phyloP scores from a whole-genome alignment of 2,113 vertebrate species.

The Zapus hudsonius region DNA sequence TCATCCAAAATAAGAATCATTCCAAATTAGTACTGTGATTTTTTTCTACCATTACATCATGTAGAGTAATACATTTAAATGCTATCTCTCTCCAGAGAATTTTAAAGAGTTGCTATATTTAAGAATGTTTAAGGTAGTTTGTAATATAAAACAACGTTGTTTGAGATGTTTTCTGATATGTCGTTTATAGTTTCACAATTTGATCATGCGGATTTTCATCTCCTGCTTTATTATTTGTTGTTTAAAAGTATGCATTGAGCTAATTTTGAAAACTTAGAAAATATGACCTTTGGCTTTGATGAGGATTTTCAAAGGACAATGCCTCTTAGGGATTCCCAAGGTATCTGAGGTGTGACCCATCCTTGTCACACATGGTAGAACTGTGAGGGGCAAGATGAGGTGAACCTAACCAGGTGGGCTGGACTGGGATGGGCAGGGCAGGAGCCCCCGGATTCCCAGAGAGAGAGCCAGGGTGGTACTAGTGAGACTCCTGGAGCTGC shows the following conservation, averaged over 20 bases:
- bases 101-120: not conserved
- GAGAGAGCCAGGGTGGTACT: rapidly evolving
- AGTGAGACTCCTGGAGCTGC: rapidly evolving
- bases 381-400: not conserved
- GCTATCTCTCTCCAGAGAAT: slow-evolving; percentile 48
- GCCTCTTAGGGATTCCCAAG: not conserved
- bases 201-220: not conserved
- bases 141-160: not conserved
- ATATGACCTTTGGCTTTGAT: not conserved
- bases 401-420: not conserved
- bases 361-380: not conserved
- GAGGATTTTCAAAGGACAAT: not conserved
- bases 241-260: not conserved
- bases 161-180: slow-evolving; percentile 3
- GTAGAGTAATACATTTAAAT: not conserved
- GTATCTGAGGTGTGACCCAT: not conserved
- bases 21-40: not conserved
- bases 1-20: not conserved
- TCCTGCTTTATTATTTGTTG: slow-evolving; percentile 1
- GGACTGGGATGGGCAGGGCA: rapidly evolving
- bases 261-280: not conserved
- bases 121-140: not conserved
- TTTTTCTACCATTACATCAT: not conserved
- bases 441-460: rapidly evolving
- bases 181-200: not conserved